These are phyloP conservation scores for Microplitis demolitor DNA, from an alignment of 1,140 invertebrate species.

Conservation along the genomic window DNA sequence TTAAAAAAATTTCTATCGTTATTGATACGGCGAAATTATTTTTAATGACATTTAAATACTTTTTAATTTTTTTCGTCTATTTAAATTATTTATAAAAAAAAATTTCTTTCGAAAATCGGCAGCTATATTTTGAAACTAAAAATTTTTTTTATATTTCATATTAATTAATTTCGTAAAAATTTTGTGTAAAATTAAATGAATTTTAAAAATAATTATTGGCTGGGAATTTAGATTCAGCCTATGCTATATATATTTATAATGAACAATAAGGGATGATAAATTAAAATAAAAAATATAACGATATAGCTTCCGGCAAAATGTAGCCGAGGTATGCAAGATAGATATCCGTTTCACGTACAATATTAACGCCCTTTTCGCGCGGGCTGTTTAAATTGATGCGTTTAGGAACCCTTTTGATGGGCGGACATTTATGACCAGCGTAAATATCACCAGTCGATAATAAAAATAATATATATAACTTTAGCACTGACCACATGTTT, in stretches of 20 bases:
- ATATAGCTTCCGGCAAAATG: conserved; percentile 43
- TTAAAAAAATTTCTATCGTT: too few relatives aligned
- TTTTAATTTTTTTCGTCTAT: neutral
- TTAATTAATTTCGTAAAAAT: too few relatives aligned
- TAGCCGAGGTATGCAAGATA: conserved; percentile 51
- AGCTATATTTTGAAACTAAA: too few relatives aligned
- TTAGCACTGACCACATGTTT: conserved; percentile 54
- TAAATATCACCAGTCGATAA: conserved; percentile 53
- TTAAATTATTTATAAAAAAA: too few relatives aligned
- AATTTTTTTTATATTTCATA: too few relatives aligned
- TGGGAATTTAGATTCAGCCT: neutral
- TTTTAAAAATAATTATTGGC: too few relatives aligned
- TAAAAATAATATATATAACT: conserved; percentile 19
- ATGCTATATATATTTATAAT: neutral
- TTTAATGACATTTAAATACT: neutral
- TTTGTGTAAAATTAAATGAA: too few relatives aligned
- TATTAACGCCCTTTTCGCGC: conserved; percentile 60
- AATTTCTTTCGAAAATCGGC: too few relatives aligned
- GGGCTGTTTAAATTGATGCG: conserved; percentile 53
- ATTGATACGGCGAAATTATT: too few relatives aligned
- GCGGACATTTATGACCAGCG: conserved; percentile 57
- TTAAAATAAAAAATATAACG: neutral
- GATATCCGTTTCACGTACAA: conserved; percentile 60
- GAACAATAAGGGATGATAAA: neutral
- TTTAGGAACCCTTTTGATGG: conserved; percentile 58